Base-by-base conservation (phyloP, 2,113 vertebrate genomes). In the Gadus chalcogrammus region DNA sequence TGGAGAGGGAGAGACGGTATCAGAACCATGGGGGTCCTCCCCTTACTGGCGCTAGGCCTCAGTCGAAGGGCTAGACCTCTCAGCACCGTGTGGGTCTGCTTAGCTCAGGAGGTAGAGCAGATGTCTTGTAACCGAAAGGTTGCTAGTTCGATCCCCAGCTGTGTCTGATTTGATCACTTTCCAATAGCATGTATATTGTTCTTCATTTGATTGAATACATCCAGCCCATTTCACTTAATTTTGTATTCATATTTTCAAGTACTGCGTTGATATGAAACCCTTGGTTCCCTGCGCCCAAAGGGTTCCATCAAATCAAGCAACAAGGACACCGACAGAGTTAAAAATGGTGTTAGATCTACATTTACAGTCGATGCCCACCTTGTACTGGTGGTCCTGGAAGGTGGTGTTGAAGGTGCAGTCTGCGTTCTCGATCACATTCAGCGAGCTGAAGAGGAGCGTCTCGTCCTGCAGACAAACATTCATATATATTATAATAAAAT, bases 401-500 rank as follows among this genome's bases (percentile, higher is more conserved):
- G 53, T 15, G 0, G 85, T 73, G 3, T 81, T 56, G 71, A 93
- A 94, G 5, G 91, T 93, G 77, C 87, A 89, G 61, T 93, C 90
- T 13, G 93, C 92, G 2, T 91, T 86, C 4, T 86, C 79, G 1
- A 93, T 89, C 61, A 84, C 18, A 0, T 84, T 92, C 1, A 94
- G 64, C 0, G 93, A 94, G 75, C 93, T 93, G 80, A 88, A 92
- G 79, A 95, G 83, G 52, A 95, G 83, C 0, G 86, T 92, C 85
- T 93, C 92, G 48, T 95, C 94, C 94, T 95, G 12, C 18, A 63
- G 27, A 27, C 31, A 24, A 31, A 24, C n/a, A 61, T 22, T 9
- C 59, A 61, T 18, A 61, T 24, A 5, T 20, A 58, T 17, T 58
- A 24, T 24, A 3, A 24, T 24, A 24, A 24, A 24, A 24, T 24